Conservation (phyloP, 37 sponge, comb jelly and placozoan species). For the Tethya wilhelma region DNA sequence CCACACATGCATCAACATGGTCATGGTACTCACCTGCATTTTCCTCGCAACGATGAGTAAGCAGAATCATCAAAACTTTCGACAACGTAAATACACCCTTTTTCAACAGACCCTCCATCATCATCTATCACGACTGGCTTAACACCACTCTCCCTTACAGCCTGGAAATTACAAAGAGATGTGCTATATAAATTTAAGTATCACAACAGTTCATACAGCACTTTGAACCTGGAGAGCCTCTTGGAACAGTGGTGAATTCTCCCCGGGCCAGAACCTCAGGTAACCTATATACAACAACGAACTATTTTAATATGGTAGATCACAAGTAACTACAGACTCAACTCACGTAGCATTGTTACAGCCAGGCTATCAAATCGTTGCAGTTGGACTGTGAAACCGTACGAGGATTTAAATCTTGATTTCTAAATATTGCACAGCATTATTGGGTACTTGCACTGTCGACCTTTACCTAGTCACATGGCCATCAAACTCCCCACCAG, state of each 20-base stretch:
- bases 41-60: constrained; percentile 38
- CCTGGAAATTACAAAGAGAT: background rate
- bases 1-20: too few species aligned
- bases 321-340: background rate
- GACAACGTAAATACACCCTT: constrained; percentile 58
- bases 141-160: constrained; percentile 15
- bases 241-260: too few species aligned
- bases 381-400: background rate
- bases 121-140: constrained; percentile 30
- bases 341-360: background rate
- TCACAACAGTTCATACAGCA: constrained; percentile 24
- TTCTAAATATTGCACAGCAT: background rate
- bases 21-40: constrained; percentile 24
- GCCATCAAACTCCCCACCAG: constrained; percentile 3
- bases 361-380: background rate
- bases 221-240: constrained; percentile 22
- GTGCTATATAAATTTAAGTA: background rate
- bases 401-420: background rate
- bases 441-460: background rate
- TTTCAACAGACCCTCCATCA: constrained; percentile 18
- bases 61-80: constrained; percentile 37
- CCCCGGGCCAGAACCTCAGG: background rate
- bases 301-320: background rate
- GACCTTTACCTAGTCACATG: constrained; percentile 20
- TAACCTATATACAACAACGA: background rate